phyloP scores from a whole-genome alignment of 2,888 invertebrate species.

The Antitype chi region DNA sequence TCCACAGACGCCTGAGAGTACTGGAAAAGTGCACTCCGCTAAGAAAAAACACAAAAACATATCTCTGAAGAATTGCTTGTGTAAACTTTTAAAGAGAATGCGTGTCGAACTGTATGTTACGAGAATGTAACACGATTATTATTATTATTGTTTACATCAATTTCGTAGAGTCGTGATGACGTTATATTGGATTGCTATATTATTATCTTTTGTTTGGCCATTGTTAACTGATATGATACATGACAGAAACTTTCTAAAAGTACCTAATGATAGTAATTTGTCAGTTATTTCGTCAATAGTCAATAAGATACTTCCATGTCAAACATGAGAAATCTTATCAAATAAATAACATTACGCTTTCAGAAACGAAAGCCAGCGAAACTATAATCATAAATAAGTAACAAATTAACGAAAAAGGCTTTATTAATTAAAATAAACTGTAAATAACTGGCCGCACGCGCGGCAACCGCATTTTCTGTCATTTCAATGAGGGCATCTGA shows the following conservation, averaged over 20 bases:
- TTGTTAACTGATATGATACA: conserved; percentile 14
- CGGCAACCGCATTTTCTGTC: conserved; percentile 46
- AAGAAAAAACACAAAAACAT: conserved; percentile 74
- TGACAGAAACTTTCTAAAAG: conserved; percentile 15
- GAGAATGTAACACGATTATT: conserved; percentile 39
- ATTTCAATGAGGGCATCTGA: conserved; percentile 55
- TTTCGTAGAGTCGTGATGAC: conserved; percentile 37
- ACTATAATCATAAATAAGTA: neutral
- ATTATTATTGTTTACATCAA: conserved; percentile 49
- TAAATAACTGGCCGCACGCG: conserved; percentile 45
- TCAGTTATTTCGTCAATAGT: neutral
- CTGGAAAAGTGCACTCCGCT: conserved; percentile 83
- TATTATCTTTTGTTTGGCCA: conserved; percentile 16
- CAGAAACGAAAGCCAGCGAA: neutral
- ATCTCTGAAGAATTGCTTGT: conserved; percentile 49
- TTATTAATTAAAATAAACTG: conserved; percentile 56
- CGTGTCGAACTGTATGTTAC: conserved; percentile 26
- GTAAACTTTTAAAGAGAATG: conserved; percentile 45
- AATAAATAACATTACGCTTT: neutral
- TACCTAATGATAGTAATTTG: neutral
- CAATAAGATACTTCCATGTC: neutral
- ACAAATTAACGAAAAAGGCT: conserved; percentile 34
- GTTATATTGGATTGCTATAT: conserved; percentile 4
- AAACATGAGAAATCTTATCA: neutral
- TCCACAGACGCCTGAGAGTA: conserved; percentile 77